Conservation (phyloP, 2,888 invertebrate species). For the Stegophylla sp. region DNA sequence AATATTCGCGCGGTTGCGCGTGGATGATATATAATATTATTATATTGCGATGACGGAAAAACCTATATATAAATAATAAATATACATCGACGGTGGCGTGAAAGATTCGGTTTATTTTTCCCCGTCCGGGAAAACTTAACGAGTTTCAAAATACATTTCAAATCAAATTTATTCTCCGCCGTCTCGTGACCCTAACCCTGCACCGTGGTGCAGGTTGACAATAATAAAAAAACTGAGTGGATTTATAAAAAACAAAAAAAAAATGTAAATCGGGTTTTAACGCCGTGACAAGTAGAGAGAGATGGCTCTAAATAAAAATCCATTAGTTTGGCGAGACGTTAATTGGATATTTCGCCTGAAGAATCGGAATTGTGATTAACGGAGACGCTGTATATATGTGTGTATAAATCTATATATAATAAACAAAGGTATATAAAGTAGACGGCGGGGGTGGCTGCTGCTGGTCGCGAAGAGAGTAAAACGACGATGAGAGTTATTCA, state of each 20-base stretch:
- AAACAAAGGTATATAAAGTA: neutral
- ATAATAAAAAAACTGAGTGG: constrained; percentile 58
- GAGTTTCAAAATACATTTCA: constrained; percentile 40
- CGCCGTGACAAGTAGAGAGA: constrained; percentile 50
- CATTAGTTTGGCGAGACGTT: constrained; percentile 58
- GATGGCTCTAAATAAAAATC: constrained; percentile 55
- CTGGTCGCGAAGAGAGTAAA: constrained; percentile 25
- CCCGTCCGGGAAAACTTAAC: constrained; percentile 7
- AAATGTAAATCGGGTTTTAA: constrained; percentile 59
- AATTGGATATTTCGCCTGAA: constrained; percentile 59
- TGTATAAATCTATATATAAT: neutral
- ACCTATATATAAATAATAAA: neutral
- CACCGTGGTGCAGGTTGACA: constrained; percentile 42
- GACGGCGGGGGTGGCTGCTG: neutral
- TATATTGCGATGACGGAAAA: too few relatives aligned
- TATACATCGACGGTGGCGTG: neutral
- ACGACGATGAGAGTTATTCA: constrained; percentile 57
- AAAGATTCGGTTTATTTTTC: constrained; percentile 28
- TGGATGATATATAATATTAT: too few relatives aligned
- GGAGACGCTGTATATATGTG: constrained; percentile 28
- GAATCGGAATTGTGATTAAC: constrained; percentile 59
- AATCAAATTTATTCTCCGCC: constrained; percentile 45
- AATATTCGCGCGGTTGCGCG: neutral
- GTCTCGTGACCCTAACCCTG: constrained; percentile 32
- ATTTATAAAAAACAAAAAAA: constrained; percentile 42